phyloP scores from a whole-genome alignment of 2,888 invertebrate species.

The Drosophila macrospina region DNA sequence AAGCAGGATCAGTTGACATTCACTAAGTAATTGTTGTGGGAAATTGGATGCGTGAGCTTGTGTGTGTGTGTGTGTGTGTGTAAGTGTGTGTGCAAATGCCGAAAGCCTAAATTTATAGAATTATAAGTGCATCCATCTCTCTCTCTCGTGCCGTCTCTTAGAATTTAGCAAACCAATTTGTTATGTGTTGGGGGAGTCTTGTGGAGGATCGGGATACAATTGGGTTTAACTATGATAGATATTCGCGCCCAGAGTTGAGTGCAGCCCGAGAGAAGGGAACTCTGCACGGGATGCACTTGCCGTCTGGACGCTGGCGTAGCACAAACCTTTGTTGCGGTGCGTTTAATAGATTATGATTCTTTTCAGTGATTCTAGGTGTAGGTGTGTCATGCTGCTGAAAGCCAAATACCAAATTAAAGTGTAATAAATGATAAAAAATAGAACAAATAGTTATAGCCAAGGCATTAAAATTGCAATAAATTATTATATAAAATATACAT shows the following conservation, averaged over 20 bases:
- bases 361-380: conserved; percentile 85
- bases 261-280: conserved; percentile 11
- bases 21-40: neutral
- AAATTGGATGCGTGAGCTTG: conserved; percentile 15
- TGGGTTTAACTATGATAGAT: conserved; percentile 37
- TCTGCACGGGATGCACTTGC: conserved; percentile 16
- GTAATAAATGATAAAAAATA: conserved; percentile 59
- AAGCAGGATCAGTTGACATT: neutral
- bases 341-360: conserved; percentile 83
- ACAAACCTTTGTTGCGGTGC: conserved; percentile 85
- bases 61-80: conserved; percentile 7
- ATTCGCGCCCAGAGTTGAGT: conserved; percentile 17
- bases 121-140: conserved; percentile 13
- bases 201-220: conserved; percentile 32
- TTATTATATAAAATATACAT: conserved; percentile 20
- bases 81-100: conserved; percentile 22
- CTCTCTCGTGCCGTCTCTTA: neutral
- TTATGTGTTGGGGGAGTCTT: conserved; percentile 25
- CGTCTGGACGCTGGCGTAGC: conserved; percentile 50
- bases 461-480: conserved; percentile 30
- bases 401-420: conserved; percentile 84
- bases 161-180: conserved; percentile 40
- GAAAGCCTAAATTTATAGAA: conserved; percentile 13
- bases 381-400: conserved; percentile 86
- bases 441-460: conserved; percentile 37